phyloP scores from a whole-genome alignment of 2,888 invertebrate genomes.

The Dione juno region DNA sequence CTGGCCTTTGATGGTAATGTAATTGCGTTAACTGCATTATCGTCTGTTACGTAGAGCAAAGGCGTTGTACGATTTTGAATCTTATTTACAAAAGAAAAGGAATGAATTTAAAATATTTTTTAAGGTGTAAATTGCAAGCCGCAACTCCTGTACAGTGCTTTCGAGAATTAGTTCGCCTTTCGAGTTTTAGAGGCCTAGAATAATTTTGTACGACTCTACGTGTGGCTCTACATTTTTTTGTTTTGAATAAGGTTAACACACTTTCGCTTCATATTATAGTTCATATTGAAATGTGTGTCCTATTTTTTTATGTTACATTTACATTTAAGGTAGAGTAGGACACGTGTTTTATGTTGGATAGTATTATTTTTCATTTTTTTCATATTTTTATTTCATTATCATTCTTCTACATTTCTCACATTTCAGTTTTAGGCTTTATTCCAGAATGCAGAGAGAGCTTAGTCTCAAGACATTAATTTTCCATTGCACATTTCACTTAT shows the following conservation, averaged over 20 bases:
- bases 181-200: constrained; percentile 32
- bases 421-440: no score
- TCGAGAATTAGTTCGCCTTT: constrained; percentile 39
- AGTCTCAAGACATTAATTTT: no score
- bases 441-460: no score
- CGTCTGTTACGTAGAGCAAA: constrained; percentile 32
- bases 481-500: no score
- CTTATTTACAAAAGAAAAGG: constrained; percentile 12
- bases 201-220: constrained; percentile 23
- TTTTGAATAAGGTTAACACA: constrained; percentile 20
- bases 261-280: not conserved
- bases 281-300: constrained; percentile 8
- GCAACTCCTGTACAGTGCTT: constrained; percentile 35
- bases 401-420: not conserved
- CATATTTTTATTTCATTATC: not conserved
- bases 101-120: constrained; percentile 9
- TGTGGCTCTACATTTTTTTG: constrained; percentile 17
- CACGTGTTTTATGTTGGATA: not conserved
- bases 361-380: not conserved
- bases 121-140: constrained; percentile 21
- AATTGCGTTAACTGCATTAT: constrained; percentile 44
- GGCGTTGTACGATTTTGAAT: constrained; percentile 7
- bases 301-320: constrained; percentile 16
- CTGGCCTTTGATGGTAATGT: constrained; percentile 46
- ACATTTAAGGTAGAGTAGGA: not conserved